These are phyloP conservation scores for Sphenopsis melanotis DNA, from an alignment of 2,797 vertebrate species.

Conservation along the genomic window DNA sequence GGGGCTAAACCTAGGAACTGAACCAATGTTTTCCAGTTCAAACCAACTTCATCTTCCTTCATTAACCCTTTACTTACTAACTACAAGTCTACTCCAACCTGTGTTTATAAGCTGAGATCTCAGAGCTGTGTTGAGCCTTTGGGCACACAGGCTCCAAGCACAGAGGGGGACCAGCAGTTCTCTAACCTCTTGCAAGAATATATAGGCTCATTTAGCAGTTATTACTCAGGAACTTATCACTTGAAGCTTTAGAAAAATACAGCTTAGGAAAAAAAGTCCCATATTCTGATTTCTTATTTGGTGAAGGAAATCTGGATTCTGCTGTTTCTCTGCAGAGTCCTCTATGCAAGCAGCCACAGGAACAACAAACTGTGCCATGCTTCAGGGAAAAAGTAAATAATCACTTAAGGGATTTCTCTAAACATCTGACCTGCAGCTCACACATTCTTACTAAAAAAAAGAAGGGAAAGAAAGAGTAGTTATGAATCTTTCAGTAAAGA, in stretches of 20 bases:
- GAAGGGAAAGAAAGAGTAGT: background rate
- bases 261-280: background rate
- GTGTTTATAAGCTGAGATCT: background rate
- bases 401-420: slow-evolving; percentile 34
- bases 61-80: background rate
- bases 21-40: background rate
- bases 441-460: background rate
- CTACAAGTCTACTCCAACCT: background rate
- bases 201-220: background rate
- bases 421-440: slow-evolving; percentile 16
- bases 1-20: slow-evolving; percentile 19
- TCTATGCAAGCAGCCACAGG: slow-evolving; percentile 12
- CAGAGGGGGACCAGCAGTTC: background rate
- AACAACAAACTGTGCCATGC: slow-evolving; percentile 23
- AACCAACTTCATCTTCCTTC: background rate
- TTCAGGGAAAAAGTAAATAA: slow-evolving; percentile 29
- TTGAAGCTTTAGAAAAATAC: background rate
- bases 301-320: background rate
- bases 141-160: background rate
- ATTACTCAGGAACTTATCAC: background rate
- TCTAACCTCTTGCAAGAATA: background rate
- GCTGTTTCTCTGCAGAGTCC: slow-evolving; percentile 9
- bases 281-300: background rate
- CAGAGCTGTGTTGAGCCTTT: background rate
- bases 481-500: background rate